Percentiles rank a stretch among this genome's conserved stretches.
phyloP scores from a whole-genome alignment of 2,113 vertebrate genomes.

The Leptocoma aspasia region DNA sequence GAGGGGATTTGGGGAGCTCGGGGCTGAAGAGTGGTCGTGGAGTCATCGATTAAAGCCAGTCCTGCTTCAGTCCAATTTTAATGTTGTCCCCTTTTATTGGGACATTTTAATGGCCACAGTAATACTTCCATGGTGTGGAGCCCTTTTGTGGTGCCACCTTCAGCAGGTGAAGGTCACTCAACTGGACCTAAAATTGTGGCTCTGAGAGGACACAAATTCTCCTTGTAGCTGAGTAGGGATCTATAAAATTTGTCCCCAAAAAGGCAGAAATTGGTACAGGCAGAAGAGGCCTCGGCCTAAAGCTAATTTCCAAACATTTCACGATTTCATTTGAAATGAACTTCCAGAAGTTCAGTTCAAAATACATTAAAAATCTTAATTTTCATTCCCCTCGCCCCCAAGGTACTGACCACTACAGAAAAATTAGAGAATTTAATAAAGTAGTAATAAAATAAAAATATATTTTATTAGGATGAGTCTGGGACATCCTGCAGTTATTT shows the following conservation, averaged over 20 bases:
- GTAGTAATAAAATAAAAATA: background rate
- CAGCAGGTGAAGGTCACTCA: background rate
- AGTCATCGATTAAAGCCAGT: rapidly evolving
- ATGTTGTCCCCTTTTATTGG: background rate
- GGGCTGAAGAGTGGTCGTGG: background rate
- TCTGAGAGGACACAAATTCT: background rate
- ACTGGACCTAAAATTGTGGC: too few species aligned
- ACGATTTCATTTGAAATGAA: background rate
- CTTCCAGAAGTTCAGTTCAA: background rate
- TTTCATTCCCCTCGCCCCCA: rapidly evolving
- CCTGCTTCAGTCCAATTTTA: rapidly evolving
- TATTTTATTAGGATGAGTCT: background rate
- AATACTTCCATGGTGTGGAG: background rate
- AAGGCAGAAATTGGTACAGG: background rate
- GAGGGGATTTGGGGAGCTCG: background rate
- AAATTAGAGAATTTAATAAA: background rate
- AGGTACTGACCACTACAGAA: too few species aligned
- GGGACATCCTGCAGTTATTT: background rate
- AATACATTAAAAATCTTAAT: background rate
- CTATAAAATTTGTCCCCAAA: background rate
- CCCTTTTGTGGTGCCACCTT: background rate
- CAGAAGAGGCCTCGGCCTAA: background rate
- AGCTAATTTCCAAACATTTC: background rate
- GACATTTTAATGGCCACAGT: background rate
- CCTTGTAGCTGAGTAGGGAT: background rate